Evolutionary conservation across 2,797 vertebrate species (phyloP).

Genomic region (Luscinia megarhynchos): DNA sequence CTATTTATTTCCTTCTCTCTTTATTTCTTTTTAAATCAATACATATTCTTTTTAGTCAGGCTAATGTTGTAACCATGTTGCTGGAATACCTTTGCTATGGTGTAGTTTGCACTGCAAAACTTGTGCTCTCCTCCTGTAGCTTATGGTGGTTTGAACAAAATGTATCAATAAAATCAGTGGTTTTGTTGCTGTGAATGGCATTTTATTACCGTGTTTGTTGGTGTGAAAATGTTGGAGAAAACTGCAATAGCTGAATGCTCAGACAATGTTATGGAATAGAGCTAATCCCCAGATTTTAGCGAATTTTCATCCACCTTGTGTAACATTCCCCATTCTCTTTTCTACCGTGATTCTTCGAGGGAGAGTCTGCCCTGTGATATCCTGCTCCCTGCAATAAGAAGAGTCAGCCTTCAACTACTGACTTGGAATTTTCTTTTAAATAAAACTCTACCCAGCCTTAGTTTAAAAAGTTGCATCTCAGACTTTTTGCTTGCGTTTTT

Average conservation of each 20-base stretch:
- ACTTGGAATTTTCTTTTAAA: background rate
- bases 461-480: background rate
- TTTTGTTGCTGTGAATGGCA: background rate
- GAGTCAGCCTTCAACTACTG: background rate
- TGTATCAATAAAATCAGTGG: background rate
- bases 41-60: background rate
- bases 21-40: background rate
- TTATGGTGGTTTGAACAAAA: background rate
- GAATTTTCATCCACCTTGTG: accelerated
- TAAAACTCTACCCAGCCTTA: background rate
- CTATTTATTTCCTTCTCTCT: background rate
- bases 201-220: background rate
- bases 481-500: background rate
- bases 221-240: background rate
- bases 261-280: background rate
- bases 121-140: background rate
- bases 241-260: background rate
- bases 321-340: background rate
- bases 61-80: background rate
- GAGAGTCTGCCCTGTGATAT: background rate
- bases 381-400: background rate
- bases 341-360: background rate
- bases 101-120: background rate
- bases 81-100: background rate
- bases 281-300: background rate